Percentiles rank a stretch among this genome's conserved stretches.
phyloP scores from a whole-genome alignment of 2,797 vertebrate species.

The Monodelphis domestica region DNA sequence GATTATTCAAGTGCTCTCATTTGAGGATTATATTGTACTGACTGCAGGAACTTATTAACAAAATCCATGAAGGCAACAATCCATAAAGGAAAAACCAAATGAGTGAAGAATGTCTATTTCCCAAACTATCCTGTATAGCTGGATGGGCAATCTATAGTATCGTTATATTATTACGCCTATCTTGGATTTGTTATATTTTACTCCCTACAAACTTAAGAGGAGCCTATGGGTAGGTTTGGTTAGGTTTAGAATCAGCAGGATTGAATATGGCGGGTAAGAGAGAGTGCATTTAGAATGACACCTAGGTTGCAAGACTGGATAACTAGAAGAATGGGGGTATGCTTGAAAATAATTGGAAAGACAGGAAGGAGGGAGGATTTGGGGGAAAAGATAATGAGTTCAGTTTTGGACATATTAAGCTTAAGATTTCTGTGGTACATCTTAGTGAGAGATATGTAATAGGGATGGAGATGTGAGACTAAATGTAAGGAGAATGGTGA shows the following conservation, averaged over 20 bases:
- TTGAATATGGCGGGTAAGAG: neutral
- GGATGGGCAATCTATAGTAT: neutral
- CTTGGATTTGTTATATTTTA: neutral
- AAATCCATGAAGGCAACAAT: neutral
- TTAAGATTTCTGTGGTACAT: neutral
- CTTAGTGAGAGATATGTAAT: neutral
- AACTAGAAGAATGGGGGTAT: neutral
- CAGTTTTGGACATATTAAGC: neutral
- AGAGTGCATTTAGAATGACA: neutral
- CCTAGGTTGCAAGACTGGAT: neutral
- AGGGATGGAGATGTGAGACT: too few species aligned
- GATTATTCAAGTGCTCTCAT: neutral
- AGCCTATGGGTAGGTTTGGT: neutral
- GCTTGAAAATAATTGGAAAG: neutral
- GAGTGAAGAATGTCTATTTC: neutral
- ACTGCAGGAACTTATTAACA: neutral
- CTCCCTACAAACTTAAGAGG: neutral
- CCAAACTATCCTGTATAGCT: neutral
- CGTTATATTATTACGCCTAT: neutral
- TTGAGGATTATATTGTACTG: neutral
- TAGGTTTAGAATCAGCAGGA: neutral
- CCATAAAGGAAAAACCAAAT: neutral
- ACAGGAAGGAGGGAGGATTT: neutral
- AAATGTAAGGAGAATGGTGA: too few species aligned
- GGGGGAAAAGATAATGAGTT: neutral